phyloP scores from a whole-genome alignment of 2,113 vertebrate genomes.

The Pyrgilauda ruficollis region DNA sequence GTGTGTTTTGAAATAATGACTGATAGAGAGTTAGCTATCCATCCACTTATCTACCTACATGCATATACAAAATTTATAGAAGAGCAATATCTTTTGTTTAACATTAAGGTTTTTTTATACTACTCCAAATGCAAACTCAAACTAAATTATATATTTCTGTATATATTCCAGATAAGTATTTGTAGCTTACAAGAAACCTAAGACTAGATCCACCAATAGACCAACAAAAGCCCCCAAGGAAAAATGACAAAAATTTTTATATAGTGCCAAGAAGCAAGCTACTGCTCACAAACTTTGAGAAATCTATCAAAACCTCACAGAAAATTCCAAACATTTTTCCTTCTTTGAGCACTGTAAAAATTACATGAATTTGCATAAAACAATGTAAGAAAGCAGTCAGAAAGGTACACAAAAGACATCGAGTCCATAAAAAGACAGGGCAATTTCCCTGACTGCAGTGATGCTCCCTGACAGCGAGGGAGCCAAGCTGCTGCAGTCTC shows the following conservation, averaged over 20 bases:
- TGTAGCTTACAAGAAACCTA: background rate
- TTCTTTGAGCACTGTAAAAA: background rate
- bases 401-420: background rate
- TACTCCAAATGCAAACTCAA: background rate
- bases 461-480: background rate
- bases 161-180: background rate
- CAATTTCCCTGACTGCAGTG: constrained; percentile 26
- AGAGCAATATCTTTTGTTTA: background rate
- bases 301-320: background rate
- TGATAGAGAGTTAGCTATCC: background rate
- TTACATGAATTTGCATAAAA: background rate
- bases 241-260: background rate
- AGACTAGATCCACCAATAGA: background rate
- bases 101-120: background rate
- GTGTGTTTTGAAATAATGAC: background rate
- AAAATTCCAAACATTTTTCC: background rate
- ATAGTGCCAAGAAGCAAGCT: background rate
- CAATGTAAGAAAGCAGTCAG: background rate
- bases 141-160: background rate
- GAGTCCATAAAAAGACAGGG: background rate
- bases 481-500: constrained; percentile 31
- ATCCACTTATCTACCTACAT: background rate
- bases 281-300: background rate
- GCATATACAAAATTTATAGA: background rate
- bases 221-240: background rate